Conservation (phyloP, 2,113 vertebrate genomes). For the Mustelus asterias region DNA sequence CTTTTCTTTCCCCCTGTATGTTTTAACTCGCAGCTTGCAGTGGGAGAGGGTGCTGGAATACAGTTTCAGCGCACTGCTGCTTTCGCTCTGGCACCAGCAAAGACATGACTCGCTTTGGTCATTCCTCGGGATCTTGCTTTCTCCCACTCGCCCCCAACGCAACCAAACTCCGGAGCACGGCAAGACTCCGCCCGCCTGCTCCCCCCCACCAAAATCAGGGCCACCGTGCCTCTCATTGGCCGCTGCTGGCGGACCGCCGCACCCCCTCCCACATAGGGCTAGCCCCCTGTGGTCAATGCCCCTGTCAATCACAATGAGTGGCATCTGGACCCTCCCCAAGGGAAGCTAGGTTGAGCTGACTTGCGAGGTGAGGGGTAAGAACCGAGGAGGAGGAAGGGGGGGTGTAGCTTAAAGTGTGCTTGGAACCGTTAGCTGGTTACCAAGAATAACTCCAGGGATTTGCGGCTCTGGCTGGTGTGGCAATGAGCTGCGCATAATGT, state of each 20-base stretch:
- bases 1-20: background rate
- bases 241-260: background rate
- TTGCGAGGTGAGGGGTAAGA: background rate
- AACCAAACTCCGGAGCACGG: conserved; percentile 25
- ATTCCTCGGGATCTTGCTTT: conserved; percentile 20
- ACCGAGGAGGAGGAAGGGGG: background rate
- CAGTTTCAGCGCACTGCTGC: conserved; percentile 18
- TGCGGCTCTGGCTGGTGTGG: conserved; percentile 14
- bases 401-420: background rate
- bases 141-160: background rate
- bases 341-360: background rate
- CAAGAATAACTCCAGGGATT: conserved; percentile 29
- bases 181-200: background rate
- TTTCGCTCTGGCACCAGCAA: conserved; percentile 4
- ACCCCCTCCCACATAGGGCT: background rate
- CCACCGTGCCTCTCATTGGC: background rate
- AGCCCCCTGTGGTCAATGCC: background rate
- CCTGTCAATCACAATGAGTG: conserved; percentile 12
- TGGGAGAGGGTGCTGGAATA: background rate
- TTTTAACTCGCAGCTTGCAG: background rate
- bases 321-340: background rate
- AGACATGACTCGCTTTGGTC: conserved; percentile 33
- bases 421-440: conserved; percentile 27
- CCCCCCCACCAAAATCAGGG: too few relatives aligned
- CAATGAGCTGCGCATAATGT: background rate